phyloP scores from a whole-genome alignment of 2,888 invertebrate species.

The Pachymerium ferrugineum region DNA sequence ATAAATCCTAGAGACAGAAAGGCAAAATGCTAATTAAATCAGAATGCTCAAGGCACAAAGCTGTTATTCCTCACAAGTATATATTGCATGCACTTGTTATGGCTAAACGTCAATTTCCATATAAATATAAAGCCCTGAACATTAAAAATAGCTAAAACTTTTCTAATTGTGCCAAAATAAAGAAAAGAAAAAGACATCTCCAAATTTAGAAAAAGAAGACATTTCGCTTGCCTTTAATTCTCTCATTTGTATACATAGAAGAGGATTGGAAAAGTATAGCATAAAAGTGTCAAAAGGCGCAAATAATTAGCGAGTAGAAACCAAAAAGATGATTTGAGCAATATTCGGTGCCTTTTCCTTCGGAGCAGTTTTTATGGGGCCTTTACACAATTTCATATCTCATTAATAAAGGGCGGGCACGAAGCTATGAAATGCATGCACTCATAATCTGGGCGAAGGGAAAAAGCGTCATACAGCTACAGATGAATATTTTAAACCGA shows the following conservation, averaged over 20 bases:
- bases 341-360: neutral
- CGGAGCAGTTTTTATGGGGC: neutral
- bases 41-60: neutral
- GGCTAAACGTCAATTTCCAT: neutral
- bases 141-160: neutral
- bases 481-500: constrained; percentile 16
- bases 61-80: no score
- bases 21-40: neutral
- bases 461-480: neutral
- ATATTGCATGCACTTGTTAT: no score
- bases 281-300: neutral
- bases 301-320: neutral
- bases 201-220: neutral
- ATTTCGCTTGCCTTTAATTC: neutral
- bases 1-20: neutral
- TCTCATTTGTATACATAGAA: neutral
- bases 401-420: neutral
- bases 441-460: neutral
- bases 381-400: neutral
- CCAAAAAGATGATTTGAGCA: neutral
- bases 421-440: neutral
- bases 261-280: neutral
- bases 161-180: neutral
- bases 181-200: neutral
- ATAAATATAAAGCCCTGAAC: neutral